Percentiles rank a stretch among this genome's conserved stretches.
Conservation (phyloP, 2,888 invertebrate species). For the Xylocampa areola region DNA sequence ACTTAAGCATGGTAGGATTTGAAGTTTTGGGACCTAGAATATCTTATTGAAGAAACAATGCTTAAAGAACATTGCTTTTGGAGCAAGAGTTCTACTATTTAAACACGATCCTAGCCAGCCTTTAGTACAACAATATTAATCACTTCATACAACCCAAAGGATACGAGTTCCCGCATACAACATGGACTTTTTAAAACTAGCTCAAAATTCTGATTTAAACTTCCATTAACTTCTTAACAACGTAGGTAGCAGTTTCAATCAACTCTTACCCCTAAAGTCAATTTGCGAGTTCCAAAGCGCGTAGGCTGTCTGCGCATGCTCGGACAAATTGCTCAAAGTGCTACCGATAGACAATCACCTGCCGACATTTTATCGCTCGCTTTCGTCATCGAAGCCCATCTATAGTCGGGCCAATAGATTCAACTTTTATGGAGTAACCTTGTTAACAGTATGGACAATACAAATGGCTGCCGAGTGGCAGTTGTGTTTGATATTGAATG, state of each 20-base stretch:
- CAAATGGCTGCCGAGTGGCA: background rate
- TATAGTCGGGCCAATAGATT: slow-evolving; percentile 22
- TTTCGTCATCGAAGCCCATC: slow-evolving; percentile 25
- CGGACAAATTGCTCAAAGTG: slow-evolving; percentile 71
- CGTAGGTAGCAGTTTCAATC: slow-evolving; percentile 42
- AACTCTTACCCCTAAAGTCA: slow-evolving; percentile 38
- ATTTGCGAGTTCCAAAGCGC: slow-evolving; percentile 36
- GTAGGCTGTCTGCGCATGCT: slow-evolving; percentile 40
- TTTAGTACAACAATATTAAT: too few species aligned
- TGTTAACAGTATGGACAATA: slow-evolving; percentile 20
- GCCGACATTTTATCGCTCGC: slow-evolving; percentile 52
- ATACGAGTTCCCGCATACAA: too few species aligned
- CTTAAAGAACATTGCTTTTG: too few species aligned
- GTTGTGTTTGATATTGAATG: background rate
- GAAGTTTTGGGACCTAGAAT: background rate
- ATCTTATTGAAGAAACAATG: too few species aligned
- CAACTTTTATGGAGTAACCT: slow-evolving; percentile 22
- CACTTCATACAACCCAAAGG: too few species aligned
- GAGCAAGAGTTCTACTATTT: too few species aligned
- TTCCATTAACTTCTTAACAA: slow-evolving; percentile 6
- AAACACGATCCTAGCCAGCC: too few species aligned
- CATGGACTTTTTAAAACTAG: background rate
- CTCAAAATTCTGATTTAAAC: slow-evolving; percentile 21
- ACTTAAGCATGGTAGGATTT: background rate
- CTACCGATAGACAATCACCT: slow-evolving; percentile 63